Conservation (phyloP, 2,113 vertebrate species). For the Cathartes aura region DNA sequence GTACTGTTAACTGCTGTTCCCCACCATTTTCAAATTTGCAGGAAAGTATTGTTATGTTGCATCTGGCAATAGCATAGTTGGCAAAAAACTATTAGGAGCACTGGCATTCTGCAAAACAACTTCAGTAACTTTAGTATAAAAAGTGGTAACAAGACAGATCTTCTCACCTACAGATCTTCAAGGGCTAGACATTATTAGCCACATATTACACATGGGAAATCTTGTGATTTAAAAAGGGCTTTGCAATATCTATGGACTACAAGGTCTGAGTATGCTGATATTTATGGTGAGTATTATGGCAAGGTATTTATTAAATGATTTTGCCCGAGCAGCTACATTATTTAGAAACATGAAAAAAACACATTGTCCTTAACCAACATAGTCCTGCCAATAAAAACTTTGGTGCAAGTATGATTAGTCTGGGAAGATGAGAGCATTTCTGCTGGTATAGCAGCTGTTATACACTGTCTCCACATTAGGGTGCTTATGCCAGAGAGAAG, state of each 20-base stretch:
- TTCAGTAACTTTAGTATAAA: background rate
- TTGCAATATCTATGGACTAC: background rate
- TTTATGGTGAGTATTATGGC: background rate
- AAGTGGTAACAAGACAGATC: background rate
- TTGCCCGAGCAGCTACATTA: background rate
- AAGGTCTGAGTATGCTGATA: background rate
- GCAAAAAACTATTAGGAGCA: background rate
- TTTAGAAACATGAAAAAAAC: background rate
- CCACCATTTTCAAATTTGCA: constrained; percentile 33
- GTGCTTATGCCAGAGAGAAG: background rate
- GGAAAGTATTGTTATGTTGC: constrained; percentile 37
- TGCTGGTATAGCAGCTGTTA: constrained; percentile 2
- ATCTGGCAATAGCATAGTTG: constrained; percentile 1
- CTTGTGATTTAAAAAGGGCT: background rate
- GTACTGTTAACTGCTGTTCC: constrained; percentile 49
- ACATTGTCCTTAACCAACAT: background rate
- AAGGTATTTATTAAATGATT: background rate
- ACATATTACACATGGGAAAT: background rate
- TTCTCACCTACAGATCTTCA: background rate
- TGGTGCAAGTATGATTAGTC: background rate
- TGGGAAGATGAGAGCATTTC: background rate
- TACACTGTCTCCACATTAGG: background rate
- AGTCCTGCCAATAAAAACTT: background rate
- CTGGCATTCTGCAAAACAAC: background rate
- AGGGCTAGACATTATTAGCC: background rate